A percentile compares a stretch with the other conserved stretches of the same genome.
phyloP scores from a whole-genome alignment of 2,888 invertebrate genomes.

The Drosophila silvestris region DNA sequence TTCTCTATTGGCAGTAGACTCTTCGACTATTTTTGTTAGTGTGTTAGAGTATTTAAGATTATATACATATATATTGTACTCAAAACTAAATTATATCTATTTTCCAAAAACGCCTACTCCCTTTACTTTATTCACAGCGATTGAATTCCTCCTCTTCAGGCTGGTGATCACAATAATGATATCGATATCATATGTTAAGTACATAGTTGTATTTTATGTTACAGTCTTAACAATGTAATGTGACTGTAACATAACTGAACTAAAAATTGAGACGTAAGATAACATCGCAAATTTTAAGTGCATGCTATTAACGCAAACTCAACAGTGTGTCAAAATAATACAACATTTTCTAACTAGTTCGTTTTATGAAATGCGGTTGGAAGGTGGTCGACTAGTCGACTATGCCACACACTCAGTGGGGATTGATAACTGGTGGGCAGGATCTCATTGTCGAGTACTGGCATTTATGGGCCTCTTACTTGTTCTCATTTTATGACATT shows the following conservation, averaged over 20 bases:
- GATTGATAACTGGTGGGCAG: slow-evolving; percentile 23
- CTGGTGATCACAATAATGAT: neutral
- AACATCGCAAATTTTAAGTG: neutral
- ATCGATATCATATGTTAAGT: neutral
- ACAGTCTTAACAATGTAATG: neutral
- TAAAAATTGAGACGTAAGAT: neutral
- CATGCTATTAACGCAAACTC: no score
- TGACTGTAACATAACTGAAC: neutral
- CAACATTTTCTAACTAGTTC: neutral
- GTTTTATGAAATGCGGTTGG: neutral
- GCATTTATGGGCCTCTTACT: slow-evolving; percentile 54
- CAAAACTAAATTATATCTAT: neutral
- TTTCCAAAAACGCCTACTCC: neutral
- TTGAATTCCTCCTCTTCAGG: neutral
- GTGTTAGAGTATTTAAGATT: neutral
- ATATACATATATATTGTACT: neutral
- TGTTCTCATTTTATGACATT: slow-evolving; percentile 71
- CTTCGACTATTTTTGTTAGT: neutral
- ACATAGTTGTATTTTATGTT: neutral
- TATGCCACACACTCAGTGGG: neutral
- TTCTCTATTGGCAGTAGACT: slow-evolving; percentile 9
- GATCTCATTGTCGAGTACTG: slow-evolving; percentile 51
- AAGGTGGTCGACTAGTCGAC: slow-evolving; percentile 15
- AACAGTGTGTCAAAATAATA: neutral
- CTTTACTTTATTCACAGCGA: neutral